Conservation (phyloP, 1,140 invertebrate species). For the Musca vetustissima region DNA sequence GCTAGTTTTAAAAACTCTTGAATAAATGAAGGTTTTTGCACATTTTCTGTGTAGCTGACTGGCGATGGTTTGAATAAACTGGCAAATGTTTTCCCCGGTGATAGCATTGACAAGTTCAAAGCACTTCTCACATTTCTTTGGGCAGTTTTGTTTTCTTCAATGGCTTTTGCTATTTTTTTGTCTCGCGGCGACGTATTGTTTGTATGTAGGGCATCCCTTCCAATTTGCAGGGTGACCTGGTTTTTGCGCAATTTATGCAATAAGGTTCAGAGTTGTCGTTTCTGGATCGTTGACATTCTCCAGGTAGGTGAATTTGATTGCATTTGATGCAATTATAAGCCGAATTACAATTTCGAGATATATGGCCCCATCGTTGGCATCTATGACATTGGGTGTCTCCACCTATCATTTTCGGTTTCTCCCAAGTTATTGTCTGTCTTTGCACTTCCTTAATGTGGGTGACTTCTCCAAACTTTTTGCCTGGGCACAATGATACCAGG, state of each 20-base stretch:
- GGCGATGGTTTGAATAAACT: not conserved
- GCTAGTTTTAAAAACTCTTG: not conserved
- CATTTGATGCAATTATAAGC: not conserved
- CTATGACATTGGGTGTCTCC: not conserved
- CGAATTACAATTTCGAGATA: too few species aligned
- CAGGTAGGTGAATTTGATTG: not conserved
- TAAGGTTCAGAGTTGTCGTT: not conserved
- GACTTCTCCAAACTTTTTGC: not conserved
- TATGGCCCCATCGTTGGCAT: not conserved
- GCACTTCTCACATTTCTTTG: not conserved
- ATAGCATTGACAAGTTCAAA: too few species aligned
- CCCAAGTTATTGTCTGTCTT: not conserved
- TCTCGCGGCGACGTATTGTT: not conserved
- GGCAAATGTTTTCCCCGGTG: too few species aligned
- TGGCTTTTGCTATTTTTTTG: not conserved
- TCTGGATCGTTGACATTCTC: not conserved
- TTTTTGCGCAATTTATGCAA: not conserved
- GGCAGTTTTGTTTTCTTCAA: not conserved
- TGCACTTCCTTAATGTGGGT: not conserved
- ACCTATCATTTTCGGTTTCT: not conserved
- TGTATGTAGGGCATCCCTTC: not conserved
- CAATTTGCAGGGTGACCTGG: not conserved
- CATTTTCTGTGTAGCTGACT: not conserved
- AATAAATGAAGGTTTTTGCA: not conserved
- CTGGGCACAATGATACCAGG: not conserved